These are phyloP conservation scores for Bactericera cockerelli DNA, from an alignment of 1,140 invertebrate genomes.

Conservation along the genomic window DNA sequence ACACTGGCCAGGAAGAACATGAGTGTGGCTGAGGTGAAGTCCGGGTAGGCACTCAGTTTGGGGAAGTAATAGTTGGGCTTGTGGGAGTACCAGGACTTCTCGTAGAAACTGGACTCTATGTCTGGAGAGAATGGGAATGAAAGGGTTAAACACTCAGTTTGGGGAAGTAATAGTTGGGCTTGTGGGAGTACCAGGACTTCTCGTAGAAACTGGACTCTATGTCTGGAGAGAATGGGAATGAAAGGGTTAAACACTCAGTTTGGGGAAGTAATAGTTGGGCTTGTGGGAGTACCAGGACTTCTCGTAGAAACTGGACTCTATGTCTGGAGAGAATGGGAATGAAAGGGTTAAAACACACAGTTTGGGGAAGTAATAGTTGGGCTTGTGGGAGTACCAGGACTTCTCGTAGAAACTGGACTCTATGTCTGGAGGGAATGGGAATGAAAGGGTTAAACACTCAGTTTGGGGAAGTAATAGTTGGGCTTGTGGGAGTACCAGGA, in stretches of 20 bases:
- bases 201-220: too few relatives aligned
- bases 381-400: conserved; percentile 49
- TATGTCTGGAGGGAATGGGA: not conserved
- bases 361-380: conserved; percentile 58
- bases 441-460: not conserved
- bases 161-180: conserved; percentile 55
- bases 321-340: conserved; percentile 46
- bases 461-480: not conserved
- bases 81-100: conserved; percentile 47
- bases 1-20: conserved; percentile 45
- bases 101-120: conserved; percentile 36
- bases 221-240: too few relatives aligned
- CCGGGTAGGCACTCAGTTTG: conserved; percentile 46
- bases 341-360: too few relatives aligned
- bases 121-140: too few relatives aligned
- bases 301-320: conserved; percentile 43
- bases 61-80: conserved; percentile 58
- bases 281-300: conserved; percentile 10
- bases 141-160: conserved; percentile 46
- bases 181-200: too few relatives aligned
- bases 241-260: not conserved
- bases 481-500: not conserved
- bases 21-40: conserved; percentile 45
- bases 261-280: not conserved
- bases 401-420: conserved; percentile 27